Base-by-base conservation (phyloP, 2,113 vertebrate genomes). In the Pangasianodon gigas region DNA sequence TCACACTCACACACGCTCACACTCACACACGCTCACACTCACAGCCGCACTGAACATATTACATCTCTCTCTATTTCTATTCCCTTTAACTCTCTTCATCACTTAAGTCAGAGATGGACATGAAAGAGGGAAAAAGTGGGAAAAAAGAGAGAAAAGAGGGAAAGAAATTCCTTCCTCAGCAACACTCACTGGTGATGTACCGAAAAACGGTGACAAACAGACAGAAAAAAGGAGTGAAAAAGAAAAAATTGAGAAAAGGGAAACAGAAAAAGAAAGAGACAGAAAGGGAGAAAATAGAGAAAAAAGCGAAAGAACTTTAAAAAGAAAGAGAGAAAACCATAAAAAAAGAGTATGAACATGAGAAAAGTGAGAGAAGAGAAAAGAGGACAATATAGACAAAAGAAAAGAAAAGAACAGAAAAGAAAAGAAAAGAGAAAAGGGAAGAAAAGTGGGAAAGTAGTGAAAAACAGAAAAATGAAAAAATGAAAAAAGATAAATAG, bases 21-120 rank as follows among this genome's bases (percentile, higher is more conserved):
- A 51, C 48, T 6, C 62, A 29, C 13, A 69, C 3, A 18, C 32
- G 37, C 74, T 48, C 75, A 79, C 44, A 48, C 75, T 48, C 75
- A 26, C 21, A 77, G 7, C 3, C 8, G 26, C 41, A 14, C 44
- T 46, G 84, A 69, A 89, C 81, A 87, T 29, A 85, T 51, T 86
- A 54, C 51, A 32, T 54, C 29, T 54, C 90, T 80, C 51, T 84
- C n/a, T 71, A 74, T 54, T 51, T 60, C 37, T 75, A 69, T 41
- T 24, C 46, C 41, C 44, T 51, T 60, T 52, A 44, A 37, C 51
- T 82, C 60, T 81, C 6, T 19, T 81, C 75, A 29, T 52, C 44
- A n/a, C 24, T 37, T 14, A 32, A 74, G 6, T 41, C 74, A 10
- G 41, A 37, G 74, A 18, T 8, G 37, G 32, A 37, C 19, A 21